These are phyloP conservation scores for Pinna nobilis DNA, from an alignment of 1,140 invertebrate species.

Conservation along the genomic window DNA sequence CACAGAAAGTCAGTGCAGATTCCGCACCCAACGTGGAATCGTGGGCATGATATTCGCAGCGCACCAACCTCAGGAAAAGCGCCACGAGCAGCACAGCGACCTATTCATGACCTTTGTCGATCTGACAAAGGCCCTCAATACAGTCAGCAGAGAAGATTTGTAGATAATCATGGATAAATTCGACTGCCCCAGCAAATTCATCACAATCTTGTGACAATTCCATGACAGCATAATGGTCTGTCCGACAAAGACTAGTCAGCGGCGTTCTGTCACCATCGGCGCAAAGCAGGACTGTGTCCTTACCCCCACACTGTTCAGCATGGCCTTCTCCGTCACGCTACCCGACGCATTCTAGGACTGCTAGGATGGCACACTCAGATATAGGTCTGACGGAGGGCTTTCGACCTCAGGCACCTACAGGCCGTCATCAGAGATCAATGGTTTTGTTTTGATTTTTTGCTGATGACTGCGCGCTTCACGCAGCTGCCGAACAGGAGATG, in stretches of 20 bases:
- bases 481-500: constrained; percentile 35
- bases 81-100: constrained; percentile 29
- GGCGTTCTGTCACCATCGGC: not conserved
- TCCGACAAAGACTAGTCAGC: too few relatives aligned
- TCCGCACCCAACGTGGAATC: too few relatives aligned
- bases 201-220: too few relatives aligned
- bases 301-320: constrained; percentile 1
- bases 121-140: constrained; percentile 35
- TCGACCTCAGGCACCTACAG: constrained; percentile 10
- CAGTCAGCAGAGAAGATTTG: constrained; percentile 10
- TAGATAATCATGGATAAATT: constrained; percentile 7
- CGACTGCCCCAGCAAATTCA: not conserved
- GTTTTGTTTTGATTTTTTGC: not conserved
- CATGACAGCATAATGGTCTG: too few relatives aligned
- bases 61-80: constrained; percentile 29
- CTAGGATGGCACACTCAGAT: not conserved
- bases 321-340: not conserved
- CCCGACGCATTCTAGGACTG: not conserved
- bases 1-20: not conserved
- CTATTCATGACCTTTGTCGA: constrained; percentile 29
- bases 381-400: not conserved
- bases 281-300: constrained; percentile 19
- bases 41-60: constrained; percentile 25
- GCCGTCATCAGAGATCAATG: constrained; percentile 20
- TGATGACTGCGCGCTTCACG: constrained; percentile 26